Percentiles rank a stretch among this genome's conserved stretches.
Evolutionary conservation across 2,888 invertebrate species (phyloP).

Genomic region (Drosophila suboccidentalis): DNA sequence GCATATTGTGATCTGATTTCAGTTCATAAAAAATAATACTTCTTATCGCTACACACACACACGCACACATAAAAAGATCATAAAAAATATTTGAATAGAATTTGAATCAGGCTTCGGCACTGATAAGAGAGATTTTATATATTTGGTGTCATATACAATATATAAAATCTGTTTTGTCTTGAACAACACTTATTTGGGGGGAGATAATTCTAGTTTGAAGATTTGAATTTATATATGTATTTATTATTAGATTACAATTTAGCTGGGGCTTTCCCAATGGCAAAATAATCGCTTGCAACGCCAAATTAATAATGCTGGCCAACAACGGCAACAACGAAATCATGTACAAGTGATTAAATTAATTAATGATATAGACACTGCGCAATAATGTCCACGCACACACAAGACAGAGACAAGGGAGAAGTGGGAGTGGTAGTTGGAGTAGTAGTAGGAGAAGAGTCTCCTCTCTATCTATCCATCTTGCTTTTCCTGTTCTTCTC

Average conservation of each 20-base stretch:
- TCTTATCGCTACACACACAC: constrained; percentile 40
- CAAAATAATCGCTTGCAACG: constrained; percentile 8
- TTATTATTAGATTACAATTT: constrained; percentile 30
- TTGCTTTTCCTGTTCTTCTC: constrained; percentile 11
- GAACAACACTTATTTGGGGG: not conserved
- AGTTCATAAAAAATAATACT: constrained; percentile 13
- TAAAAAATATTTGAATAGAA: constrained; percentile 32
- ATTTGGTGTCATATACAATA: not conserved
- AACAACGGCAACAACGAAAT: constrained; percentile 60
- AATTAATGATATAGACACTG: constrained; percentile 84
- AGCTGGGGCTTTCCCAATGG: constrained; percentile 40
- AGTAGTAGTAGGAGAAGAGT: not conserved
- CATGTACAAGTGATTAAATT: constrained; percentile 84
- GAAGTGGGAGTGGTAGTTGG: no score
- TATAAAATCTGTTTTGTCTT: not conserved
- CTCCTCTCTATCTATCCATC: constrained; percentile 43
- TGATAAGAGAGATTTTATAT: constrained; percentile 40
- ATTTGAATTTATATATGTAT: constrained; percentile 9
- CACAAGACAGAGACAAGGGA: not conserved
- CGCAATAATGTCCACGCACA: constrained; percentile 82
- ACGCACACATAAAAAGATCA: constrained; percentile 25
- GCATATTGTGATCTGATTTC: constrained; percentile 57
- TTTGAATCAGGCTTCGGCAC: constrained; percentile 39
- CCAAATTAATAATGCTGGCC: constrained; percentile 67
- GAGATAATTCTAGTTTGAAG: constrained; percentile 6